Base-by-base conservation (phyloP, 2,113 vertebrate species). In the Trachemys scripta region DNA sequence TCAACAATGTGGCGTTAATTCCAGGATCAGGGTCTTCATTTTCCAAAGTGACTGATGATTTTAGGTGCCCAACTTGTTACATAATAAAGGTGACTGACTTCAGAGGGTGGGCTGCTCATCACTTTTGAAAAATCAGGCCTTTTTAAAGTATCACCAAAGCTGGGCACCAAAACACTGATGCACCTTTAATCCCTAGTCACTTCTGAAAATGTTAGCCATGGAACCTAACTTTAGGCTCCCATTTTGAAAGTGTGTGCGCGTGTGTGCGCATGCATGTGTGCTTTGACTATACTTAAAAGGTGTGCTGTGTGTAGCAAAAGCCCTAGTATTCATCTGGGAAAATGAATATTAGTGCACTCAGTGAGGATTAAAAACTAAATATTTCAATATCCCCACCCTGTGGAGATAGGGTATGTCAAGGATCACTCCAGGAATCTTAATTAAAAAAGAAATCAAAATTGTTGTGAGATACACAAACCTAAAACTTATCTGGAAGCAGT, bases 401-500 rank as follows among this genome's bases (percentile, higher is more conserved):
- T 72, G n/a, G 16, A 72, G n/a, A 38, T 72, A n/a, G n/a, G 65
- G 89, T 85, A 45, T 95, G 42, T 96, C 3, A 0, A 81, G 57
- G 47, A 54, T 80, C 10, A 54, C 75, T 92, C 62, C 11, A 87
- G 42, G 88, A 80, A 54, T 94, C 35, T 19, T 89, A 92, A 96
- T 91, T 78, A 89, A 95, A 97, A 92, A 95, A 85, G 72, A 95
- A 20, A 90, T 62, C 35, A 65, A 96, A 95, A 56, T 62, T 95
- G 54, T 92, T 94, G 75, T 87, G 90, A 96, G 93, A 95, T 84
- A 80, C 50, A 69, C 90, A 95, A 95, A 59, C 81, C 65, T 86
- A 93, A 83, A 97, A 91, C 62, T 96, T 94, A 91, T 88, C 92
- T 95, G 85, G n/a, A 90, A 94, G 89, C 49, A 93, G 84, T 94